phyloP scores from a whole-genome alignment of 2,797 vertebrate genomes.

The Hydrolagus colliei region DNA sequence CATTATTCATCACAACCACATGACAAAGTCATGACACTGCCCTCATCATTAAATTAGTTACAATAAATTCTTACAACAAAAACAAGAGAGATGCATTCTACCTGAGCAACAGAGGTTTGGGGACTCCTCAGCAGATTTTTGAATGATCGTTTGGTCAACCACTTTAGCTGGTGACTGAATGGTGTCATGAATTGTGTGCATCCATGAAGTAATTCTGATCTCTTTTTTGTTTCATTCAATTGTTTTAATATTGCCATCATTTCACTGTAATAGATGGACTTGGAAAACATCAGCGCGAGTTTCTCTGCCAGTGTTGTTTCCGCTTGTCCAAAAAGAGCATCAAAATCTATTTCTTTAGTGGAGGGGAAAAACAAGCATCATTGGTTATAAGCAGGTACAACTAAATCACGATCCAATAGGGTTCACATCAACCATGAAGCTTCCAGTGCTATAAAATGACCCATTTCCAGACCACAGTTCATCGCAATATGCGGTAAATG shows the following conservation, averaged over 20 bases:
- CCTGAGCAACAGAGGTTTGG: constrained; percentile 83
- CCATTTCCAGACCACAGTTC: no score
- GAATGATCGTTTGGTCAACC: constrained; percentile 77
- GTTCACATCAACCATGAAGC: no score
- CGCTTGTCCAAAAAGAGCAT: background rate
- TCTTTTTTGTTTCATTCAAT: constrained; percentile 49
- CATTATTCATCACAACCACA: no score
- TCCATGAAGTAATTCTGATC: constrained; percentile 40
- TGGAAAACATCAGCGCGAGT: constrained; percentile 65
- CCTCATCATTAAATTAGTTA: no score
- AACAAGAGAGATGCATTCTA: constrained; percentile 41
- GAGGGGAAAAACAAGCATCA: background rate
- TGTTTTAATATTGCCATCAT: constrained; percentile 60
- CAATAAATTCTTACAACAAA: background rate
- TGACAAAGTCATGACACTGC: no score
- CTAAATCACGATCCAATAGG: no score
- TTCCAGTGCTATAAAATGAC: no score
- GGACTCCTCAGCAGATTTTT: constrained; percentile 78
- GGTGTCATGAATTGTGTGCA: constrained; percentile 57
- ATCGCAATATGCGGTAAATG: no score
- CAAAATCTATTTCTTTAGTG: background rate
- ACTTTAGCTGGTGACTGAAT: constrained; percentile 77
- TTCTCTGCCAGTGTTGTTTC: constrained; percentile 50
- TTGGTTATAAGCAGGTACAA: no score
- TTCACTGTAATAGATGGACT: constrained; percentile 58